Conservation (phyloP, 2,888 invertebrate genomes). For the Ochropleura leucogaster region DNA sequence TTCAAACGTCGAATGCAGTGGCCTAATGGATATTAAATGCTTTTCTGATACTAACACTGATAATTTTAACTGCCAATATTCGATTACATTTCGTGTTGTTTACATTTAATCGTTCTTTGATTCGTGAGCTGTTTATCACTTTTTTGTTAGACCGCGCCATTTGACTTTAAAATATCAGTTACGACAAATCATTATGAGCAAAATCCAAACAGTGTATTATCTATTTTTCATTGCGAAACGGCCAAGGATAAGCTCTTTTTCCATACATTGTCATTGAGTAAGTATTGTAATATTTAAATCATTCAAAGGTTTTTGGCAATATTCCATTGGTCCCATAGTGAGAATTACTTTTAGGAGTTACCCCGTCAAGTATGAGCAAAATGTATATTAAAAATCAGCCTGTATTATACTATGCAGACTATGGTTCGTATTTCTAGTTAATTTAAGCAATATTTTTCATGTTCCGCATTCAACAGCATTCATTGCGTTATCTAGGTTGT, state of each 20-base stretch:
- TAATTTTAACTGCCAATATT: conserved; percentile 43
- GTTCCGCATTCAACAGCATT: not conserved
- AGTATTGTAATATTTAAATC: not conserved
- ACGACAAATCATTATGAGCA: conserved; percentile 3
- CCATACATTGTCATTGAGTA: conserved; percentile 2
- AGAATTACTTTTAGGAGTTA: not conserved
- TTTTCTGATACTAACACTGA: conserved; percentile 44
- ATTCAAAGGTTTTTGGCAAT: not conserved
- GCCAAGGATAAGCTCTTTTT: not conserved
- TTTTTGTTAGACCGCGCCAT: conserved; percentile 19
- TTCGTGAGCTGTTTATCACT: conserved; percentile 18
- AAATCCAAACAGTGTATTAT: not conserved
- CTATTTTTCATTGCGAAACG: not conserved
- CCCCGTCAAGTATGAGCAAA: not conserved
- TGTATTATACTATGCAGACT: not conserved
- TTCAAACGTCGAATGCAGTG: conserved; percentile 9
- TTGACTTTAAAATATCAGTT: not conserved
- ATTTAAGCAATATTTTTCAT: not conserved
- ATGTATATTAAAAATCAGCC: not conserved
- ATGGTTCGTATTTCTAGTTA: not conserved
- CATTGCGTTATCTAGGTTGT: not conserved
- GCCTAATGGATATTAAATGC: conserved; percentile 53
- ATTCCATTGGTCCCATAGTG: not conserved
- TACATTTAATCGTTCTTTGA: conserved; percentile 29
- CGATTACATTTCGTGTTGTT: conserved; percentile 40